These are phyloP conservation scores for Periplaneta americana DNA, from an alignment of 1,140 invertebrate genomes.

Conservation along the genomic window DNA sequence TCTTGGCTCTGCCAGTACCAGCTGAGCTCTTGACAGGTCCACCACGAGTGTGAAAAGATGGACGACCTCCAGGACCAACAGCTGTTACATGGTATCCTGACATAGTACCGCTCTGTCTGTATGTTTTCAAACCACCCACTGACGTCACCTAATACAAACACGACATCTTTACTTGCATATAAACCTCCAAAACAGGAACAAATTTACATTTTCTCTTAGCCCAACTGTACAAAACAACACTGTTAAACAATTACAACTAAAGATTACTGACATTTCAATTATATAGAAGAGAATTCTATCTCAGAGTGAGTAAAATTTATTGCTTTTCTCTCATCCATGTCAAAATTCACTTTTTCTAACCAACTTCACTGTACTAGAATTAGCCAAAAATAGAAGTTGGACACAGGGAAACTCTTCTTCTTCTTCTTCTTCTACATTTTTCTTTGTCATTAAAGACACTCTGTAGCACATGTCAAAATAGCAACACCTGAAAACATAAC, in stretches of 20 bases:
- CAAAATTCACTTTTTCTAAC: neutral
- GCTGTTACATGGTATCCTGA: neutral
- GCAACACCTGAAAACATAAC: too few species aligned
- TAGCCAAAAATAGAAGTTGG: neutral
- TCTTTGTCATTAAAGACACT: too few species aligned
- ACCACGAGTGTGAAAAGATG: slow-evolving; percentile 7
- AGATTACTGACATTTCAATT: neutral
- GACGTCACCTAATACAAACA: slow-evolving; percentile 5
- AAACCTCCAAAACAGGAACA: neutral
- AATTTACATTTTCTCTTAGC: neutral
- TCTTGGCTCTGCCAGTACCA: slow-evolving; percentile 8
- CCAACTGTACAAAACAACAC: neutral
- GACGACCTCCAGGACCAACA: neutral
- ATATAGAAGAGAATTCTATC: neutral
- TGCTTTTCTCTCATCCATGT: neutral
- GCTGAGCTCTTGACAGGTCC: neutral
- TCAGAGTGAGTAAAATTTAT: neutral
- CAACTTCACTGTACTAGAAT: neutral
- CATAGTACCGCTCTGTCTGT: neutral
- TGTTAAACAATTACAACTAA: neutral
- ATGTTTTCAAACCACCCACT: slow-evolving; percentile 13
- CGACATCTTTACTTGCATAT: neutral
- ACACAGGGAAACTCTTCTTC: neutral
- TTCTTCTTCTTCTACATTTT: too few species aligned
- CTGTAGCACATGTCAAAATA: too few species aligned